phyloP scores from a whole-genome alignment of 1,140 invertebrate species.

The Sarcophaga peregrina region DNA sequence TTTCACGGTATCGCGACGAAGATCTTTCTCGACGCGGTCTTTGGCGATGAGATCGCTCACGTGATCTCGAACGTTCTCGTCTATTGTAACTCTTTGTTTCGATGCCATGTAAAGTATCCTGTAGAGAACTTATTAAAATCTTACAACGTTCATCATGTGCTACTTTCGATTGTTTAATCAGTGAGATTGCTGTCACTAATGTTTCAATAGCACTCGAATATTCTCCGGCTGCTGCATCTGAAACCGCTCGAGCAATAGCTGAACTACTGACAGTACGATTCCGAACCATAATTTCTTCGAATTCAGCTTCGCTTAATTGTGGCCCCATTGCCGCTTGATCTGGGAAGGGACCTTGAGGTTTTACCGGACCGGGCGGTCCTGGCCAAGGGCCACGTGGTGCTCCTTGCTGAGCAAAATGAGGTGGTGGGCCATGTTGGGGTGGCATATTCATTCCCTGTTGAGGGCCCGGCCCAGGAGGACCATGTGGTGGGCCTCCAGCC shows the following conservation, averaged over 20 bases:
- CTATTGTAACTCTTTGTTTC: conserved; percentile 65
- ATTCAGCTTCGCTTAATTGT: conserved; percentile 90
- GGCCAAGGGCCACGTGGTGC: conserved; percentile 64
- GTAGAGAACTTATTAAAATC: conserved; percentile 94
- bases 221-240: conserved; percentile 96
- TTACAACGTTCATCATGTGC: conserved; percentile 98
- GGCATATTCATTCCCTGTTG: conserved; percentile 69
- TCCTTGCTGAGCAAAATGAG: conserved; percentile 70
- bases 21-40: conserved; percentile 81
- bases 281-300: conserved; percentile 97
- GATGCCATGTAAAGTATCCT: conserved; percentile 91
- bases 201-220: conserved; percentile 98
- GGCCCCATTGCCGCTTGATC: conserved; percentile 71
- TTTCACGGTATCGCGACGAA: conserved; percentile 80
- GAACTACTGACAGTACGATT: conserved; percentile 97
- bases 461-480: conserved; percentile 72
- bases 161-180: conserved; percentile 99
- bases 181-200: conserved; percentile 95
- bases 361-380: conserved; percentile 56
- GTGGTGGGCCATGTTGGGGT: conserved; percentile 72
- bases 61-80: conserved; percentile 74
- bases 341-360: conserved; percentile 70
- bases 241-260: conserved; percentile 95
- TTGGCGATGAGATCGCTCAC: conserved; percentile 80
- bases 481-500: conserved; percentile 70